Evolutionary conservation across 2,113 vertebrate species (phyloP).

Genomic region (Neopipo cinnamomea): DNA sequence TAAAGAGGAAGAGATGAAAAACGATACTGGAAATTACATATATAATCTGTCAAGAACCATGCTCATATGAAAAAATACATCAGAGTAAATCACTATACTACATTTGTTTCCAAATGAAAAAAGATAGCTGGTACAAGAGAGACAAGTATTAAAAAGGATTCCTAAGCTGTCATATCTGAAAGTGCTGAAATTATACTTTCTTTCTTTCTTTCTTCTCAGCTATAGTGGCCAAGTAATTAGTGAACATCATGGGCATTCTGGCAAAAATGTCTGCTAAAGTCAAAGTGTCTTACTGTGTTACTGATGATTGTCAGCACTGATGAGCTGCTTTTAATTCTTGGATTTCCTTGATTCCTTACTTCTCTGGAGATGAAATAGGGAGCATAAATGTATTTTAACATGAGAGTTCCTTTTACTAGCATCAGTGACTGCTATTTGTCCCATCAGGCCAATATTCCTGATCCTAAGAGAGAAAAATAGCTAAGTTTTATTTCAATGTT

Average conservation of each 20-base stretch:
- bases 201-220: neutral
- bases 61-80: neutral
- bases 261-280: neutral
- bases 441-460: neutral
- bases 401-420: neutral
- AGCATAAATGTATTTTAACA: neutral
- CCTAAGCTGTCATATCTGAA: neutral
- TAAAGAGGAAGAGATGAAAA: neutral
- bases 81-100: neutral
- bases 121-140: neutral
- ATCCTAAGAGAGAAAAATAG: neutral
- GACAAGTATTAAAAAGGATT: neutral
- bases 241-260: neutral
- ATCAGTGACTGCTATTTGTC: neutral
- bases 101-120: neutral
- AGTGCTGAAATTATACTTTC: neutral
- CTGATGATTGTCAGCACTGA: neutral
- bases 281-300: neutral
- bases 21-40: neutral
- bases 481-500: neutral
- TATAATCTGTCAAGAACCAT: neutral
- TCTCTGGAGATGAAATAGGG: neutral
- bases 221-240: neutral
- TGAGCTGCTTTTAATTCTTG: neutral
- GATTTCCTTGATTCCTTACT: neutral